phyloP scores from a whole-genome alignment of 2,888 invertebrate genomes.

The Tipula lateralis region DNA sequence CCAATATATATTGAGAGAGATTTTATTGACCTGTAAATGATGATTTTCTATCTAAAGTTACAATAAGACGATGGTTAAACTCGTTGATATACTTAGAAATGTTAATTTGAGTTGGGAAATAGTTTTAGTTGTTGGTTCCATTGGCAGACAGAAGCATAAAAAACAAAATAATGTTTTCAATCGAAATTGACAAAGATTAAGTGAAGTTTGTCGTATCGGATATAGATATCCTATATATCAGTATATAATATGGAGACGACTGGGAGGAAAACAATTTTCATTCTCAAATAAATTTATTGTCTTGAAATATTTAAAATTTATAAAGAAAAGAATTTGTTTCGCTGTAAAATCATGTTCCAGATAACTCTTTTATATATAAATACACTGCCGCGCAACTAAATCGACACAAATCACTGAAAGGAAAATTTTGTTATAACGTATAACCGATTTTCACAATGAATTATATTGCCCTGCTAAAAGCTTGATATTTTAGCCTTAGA shows the following conservation, averaged over 20 bases:
- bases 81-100: neutral
- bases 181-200: neutral
- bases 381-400: too few relatives aligned
- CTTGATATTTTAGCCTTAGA: too few relatives aligned
- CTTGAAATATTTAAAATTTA: neutral
- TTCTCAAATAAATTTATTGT: neutral
- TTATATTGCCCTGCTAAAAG: too few relatives aligned
- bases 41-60: neutral
- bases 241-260: neutral
- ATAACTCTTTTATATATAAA: neutral
- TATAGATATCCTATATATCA: neutral
- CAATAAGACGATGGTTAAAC: neutral
- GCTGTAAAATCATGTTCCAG: neutral
- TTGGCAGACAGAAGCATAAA: neutral
- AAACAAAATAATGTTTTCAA: neutral
- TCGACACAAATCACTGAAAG: too few relatives aligned
- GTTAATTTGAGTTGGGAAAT: neutral
- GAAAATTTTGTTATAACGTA: too few relatives aligned
- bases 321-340: neutral
- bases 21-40: neutral
- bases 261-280: neutral
- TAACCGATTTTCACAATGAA: too few relatives aligned
- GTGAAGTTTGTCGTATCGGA: neutral
- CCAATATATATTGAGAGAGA: neutral
- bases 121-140: neutral